Evolutionary conservation across 2,888 invertebrate genomes (phyloP).

Genomic region (Cosmia pyralina): DNA sequence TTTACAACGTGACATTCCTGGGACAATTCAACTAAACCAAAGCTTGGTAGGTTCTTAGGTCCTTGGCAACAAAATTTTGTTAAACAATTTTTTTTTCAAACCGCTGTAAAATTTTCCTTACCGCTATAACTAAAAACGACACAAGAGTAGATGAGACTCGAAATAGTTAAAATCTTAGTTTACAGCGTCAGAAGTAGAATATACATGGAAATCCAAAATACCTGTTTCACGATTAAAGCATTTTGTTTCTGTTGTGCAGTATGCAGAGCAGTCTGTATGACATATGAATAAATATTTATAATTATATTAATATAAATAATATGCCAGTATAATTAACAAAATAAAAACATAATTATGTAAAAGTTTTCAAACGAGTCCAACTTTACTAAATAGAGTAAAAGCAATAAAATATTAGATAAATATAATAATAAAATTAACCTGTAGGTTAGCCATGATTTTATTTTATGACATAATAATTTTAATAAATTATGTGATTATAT

Average conservation of each 20-base stretch:
- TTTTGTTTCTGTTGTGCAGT: slow-evolving; percentile 86
- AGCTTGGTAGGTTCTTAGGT: slow-evolving; percentile 58
- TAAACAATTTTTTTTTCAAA: slow-evolving; percentile 49
- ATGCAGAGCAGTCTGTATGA: slow-evolving; percentile 71
- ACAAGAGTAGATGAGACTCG: slow-evolving; percentile 71
- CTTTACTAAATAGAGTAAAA: slow-evolving; percentile 10
- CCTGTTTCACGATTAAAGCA: slow-evolving; percentile 89
- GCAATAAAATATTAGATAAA: slow-evolving; percentile 5
- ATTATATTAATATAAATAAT: slow-evolving; percentile 10
- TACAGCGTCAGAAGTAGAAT: slow-evolving; percentile 81
- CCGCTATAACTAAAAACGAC: slow-evolving; percentile 67
- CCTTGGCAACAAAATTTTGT: slow-evolving; percentile 57
- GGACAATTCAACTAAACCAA: slow-evolving; percentile 16
- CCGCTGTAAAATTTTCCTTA: slow-evolving; percentile 60
- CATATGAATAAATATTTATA: slow-evolving; percentile 60
- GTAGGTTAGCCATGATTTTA: slow-evolving; percentile 16
- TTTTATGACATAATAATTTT: not conserved
- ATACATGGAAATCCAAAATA: slow-evolving; percentile 87
- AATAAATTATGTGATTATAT: slow-evolving; percentile 10
- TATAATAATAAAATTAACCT: slow-evolving; percentile 7
- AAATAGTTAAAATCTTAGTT: slow-evolving; percentile 77
- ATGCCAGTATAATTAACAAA: slow-evolving; percentile 24
- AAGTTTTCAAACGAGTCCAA: slow-evolving; percentile 16
- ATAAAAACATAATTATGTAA: slow-evolving; percentile 9
- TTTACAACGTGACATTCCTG: slow-evolving; percentile 33